Base-by-base conservation (phyloP, 2,888 invertebrate species). In the Trypoxylon attenuatum region DNA sequence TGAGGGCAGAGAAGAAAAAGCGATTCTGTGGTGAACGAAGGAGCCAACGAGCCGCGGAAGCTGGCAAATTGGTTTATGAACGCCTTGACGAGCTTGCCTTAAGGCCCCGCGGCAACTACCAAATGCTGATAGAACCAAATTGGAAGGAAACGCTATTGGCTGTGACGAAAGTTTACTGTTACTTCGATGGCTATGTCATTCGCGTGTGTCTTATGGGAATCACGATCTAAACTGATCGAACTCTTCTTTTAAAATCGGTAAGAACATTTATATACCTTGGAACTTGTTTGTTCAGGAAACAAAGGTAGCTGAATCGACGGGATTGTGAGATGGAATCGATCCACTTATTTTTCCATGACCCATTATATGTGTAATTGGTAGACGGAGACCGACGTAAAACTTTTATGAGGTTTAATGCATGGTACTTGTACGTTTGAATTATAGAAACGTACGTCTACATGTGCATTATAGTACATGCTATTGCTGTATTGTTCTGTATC, bases 51-150 rank as follows among this genome's bases (percentile, higher is more conserved):
- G 70, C 73, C 70, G 66, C 72, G 61, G 60, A 76, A 76, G 70
- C 71, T 64, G 50, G 66, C 69, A 81, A 85, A 84, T 83, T 78
- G 76, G 73, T 83, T 85, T 82, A 83, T 80, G 80, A 82, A 83
- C 78, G 77, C 73, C 67, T 71, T 74, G 75, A 74, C 71, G 80
- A 76, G 78, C 81, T 80, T 73, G 57, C 77, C 76, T 70, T 54
- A 47, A 67, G 77, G 75, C 71, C 45, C 19, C 53, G 39, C 13
- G 19, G n/a, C 63, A 54, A 61, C 65, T 67, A 66, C 67, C 69
- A 69, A 68, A 72, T 66, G 64, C 56, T 57, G 71, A 79, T 69
- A 59, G 63, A 52, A 77, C 61, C 66, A 78, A 81, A 80, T 81
- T 78, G 79, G 68, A 74, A 71, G 70, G 69, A 78, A 80, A 73